phyloP scores from a whole-genome alignment of 1,140 invertebrate genomes.

The Leptonema lineaticorne region DNA sequence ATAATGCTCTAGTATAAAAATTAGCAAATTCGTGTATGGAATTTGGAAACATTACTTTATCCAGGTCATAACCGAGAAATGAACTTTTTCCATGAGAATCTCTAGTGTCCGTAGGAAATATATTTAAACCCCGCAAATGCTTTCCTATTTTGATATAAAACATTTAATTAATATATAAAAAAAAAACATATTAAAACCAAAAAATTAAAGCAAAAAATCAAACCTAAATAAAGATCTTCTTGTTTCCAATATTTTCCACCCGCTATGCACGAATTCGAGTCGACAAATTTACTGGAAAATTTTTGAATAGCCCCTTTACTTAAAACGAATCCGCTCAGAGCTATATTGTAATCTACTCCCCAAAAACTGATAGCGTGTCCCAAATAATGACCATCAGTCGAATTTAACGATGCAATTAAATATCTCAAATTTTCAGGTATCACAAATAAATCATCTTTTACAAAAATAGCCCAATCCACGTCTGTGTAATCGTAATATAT shows the following conservation, averaged over 20 bases:
- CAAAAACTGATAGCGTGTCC: constrained; percentile 55
- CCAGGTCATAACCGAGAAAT: constrained; percentile 57
- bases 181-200: too few relatives aligned
- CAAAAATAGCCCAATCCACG: constrained; percentile 55
- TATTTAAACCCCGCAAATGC: constrained; percentile 50
- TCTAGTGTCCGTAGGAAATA: constrained; percentile 55
- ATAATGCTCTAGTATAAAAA: constrained; percentile 55
- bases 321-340: constrained; percentile 56
- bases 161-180: too few relatives aligned
- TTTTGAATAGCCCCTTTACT: constrained; percentile 49
- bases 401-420: constrained; percentile 49
- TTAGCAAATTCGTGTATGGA: constrained; percentile 46
- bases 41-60: constrained; percentile 53
- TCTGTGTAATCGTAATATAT: constrained; percentile 42
- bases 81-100: constrained; percentile 50
- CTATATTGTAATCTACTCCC: constrained; percentile 55
- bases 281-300: constrained; percentile 50
- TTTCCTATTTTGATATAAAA: too few relatives aligned
- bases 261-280: constrained; percentile 47
- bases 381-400: constrained; percentile 52
- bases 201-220: too few relatives aligned
- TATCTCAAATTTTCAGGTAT: constrained; percentile 55
- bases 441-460: constrained; percentile 55
- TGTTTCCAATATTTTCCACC: constrained; percentile 59
- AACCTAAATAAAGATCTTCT: constrained; percentile 60